Evolutionary conservation across 2,113 vertebrate genomes (phyloP), one percentile per base, ranked within the genome.

Genomic region (Pampusana beccarii): DNA sequence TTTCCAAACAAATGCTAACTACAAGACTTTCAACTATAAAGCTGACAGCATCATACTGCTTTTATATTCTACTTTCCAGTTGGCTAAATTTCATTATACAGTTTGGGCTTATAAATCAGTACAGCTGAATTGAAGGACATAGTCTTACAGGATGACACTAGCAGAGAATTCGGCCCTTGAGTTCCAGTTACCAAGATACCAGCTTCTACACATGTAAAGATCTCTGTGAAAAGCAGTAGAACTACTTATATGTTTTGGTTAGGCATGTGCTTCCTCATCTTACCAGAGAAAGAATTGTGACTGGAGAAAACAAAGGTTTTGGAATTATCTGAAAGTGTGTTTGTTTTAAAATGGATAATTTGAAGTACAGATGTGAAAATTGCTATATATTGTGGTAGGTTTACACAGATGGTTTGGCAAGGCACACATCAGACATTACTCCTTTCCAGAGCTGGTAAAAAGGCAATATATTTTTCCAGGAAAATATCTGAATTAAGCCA

Each of bases 1-100:
- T 96, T 95, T 94, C 92, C 62, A 95, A 95, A 94, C 66, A 97
- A 92, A 86, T 92, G 86, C 44, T 92, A 61, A 66, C 38, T 95
- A 73, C 86, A 56, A 82, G 69, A 50, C 73, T 91, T 93, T 96
- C 86, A 93, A 75, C 86, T 92, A 50, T 94, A 95, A 87, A 92
- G 58, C 93, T 85, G 66, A 87, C 80, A 95, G 40, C 84, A 94
- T 95, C 78, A 87, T 93, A 70, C 91, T 94, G 93, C 81, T 96
- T 94, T 96, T 95, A 90, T 88, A 90, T 89, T 77, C 73, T 66
- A 42, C 86, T 95, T 96, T 94, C 92, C 78, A 96, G 65, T 3
- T 89, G 92, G 80, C 40, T 96, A 91, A 74, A 95, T 96, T 93
- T 93, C 77, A 61, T 92, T 93, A 79, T 69, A 53, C 62, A 72